Percentiles rank a stretch among this genome's conserved stretches.
Conservation (phyloP, 1,140 invertebrate species). For the Nephila pilipes region DNA sequence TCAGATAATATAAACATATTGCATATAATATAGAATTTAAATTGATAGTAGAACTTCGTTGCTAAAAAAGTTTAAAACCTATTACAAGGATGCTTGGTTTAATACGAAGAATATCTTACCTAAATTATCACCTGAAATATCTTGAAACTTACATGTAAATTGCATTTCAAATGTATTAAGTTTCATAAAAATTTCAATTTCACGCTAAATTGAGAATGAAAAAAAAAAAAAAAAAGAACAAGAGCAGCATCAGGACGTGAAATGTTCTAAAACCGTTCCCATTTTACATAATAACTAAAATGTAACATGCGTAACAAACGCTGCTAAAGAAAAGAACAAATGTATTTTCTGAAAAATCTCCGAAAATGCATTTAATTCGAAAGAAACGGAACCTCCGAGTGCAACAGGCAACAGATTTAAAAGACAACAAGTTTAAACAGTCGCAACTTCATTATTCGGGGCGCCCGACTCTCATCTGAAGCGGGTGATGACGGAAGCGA, state of each 20-base stretch:
- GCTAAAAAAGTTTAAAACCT: too few relatives aligned
- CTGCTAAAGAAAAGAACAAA: background rate
- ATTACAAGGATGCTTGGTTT: too few relatives aligned
- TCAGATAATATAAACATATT: too few relatives aligned
- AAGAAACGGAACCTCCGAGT: background rate
- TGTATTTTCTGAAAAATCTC: background rate
- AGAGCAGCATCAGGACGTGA: background rate
- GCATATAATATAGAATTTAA: too few relatives aligned
- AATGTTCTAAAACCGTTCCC: background rate
- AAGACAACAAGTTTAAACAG: constrained; percentile 40
- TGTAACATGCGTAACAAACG: background rate
- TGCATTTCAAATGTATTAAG: background rate
- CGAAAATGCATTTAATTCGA: constrained; percentile 15
- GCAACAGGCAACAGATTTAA: constrained; percentile 19
- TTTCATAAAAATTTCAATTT: background rate
- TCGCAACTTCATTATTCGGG: constrained; percentile 14
- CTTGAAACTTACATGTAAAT: too few relatives aligned
- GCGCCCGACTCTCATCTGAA: background rate
- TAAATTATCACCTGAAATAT: too few relatives aligned
- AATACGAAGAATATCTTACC: too few relatives aligned
- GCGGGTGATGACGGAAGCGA: background rate
- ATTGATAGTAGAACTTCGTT: too few relatives aligned
- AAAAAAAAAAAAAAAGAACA: background rate
- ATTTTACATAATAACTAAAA: constrained; percentile 1
- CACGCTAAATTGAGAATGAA: background rate